Evolutionary conservation across 2,113 vertebrate genomes (phyloP), one percentile per base, ranked within the genome.

Genomic region (Canis aureus): DNA sequence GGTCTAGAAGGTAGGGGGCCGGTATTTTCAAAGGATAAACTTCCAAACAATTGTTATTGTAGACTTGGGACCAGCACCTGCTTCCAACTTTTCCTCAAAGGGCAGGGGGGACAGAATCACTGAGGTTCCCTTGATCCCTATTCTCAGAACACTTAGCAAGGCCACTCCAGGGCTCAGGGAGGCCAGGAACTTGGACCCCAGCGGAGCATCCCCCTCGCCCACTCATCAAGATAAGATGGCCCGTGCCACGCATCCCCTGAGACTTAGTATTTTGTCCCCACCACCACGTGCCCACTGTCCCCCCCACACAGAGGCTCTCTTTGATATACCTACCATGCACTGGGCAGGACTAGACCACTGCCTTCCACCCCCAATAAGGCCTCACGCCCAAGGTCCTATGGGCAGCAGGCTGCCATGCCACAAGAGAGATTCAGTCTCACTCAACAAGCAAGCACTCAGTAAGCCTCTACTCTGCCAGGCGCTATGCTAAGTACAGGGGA

Each of bases 31-130:
- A n/a, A 27, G 29, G 16, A 43, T 12, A 93, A 76, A 85, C 43
- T 89, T 73, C 23, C n/a, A 38, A 91, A 53, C 51, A 35, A 3
- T 25, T 12, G 13, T 69, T 43, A 32, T 38, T 80, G 32, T 32
- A 23, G 71, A 35, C 19, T 71, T 49, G 43, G 25, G 81, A 38
- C 59, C 27, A 83, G 51, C 38, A 29, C 27, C 38, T 57, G 20
- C 62, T 80, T 95, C 67, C 62, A 88, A 51, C 53, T 60, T 92
- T 57, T 69, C 74, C 60, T 87, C 43, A 27, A 74, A 87, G 67
- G 29, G 0, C 11, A 57, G 8, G 1, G n/a, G 16, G 22, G 5
- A 66, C 43, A 82, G 76, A 86, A 82, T 27, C 12, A 23, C 51
- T 25, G 51, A 11, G 1, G n/a, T 57, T 35, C 25, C 35, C n/a